phyloP scores from a whole-genome alignment of 2,888 invertebrate genomes.

The Andricus quercusramuli region DNA sequence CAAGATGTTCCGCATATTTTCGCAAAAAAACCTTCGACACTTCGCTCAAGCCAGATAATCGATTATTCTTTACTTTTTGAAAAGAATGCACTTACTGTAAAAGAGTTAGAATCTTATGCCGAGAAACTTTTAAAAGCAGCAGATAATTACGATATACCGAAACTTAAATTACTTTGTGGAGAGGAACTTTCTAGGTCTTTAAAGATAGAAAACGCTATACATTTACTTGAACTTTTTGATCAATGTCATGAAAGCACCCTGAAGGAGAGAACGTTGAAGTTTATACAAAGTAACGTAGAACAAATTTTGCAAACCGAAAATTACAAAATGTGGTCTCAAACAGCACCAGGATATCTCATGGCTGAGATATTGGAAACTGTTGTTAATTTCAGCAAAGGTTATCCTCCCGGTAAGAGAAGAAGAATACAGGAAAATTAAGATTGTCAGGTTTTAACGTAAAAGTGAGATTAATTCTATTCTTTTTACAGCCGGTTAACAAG shows the following conservation, averaged over 20 bases:
- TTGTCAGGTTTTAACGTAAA: too few species aligned
- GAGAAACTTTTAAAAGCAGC: background rate
- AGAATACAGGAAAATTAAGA: too few species aligned
- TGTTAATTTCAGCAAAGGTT: too few species aligned
- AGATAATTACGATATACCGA: background rate
- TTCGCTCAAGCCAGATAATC: background rate
- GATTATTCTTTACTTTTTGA: background rate
- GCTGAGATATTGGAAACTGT: too few species aligned
- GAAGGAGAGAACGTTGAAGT: too few species aligned
- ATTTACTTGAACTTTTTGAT: background rate
- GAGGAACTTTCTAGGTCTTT: background rate
- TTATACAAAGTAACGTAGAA: background rate
- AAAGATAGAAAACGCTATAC: background rate
- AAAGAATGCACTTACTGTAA: background rate
- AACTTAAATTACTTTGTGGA: background rate
- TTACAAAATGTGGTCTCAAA: too few species aligned
- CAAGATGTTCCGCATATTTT: background rate
- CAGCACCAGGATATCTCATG: too few species aligned
- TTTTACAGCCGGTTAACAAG: too few species aligned
- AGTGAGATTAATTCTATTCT: too few species aligned
- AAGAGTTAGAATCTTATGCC: background rate
- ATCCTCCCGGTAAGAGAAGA: too few species aligned
- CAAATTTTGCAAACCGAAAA: too few species aligned
- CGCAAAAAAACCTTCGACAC: background rate
- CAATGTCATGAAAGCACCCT: background rate